Percentiles rank a stretch among this genome's conserved stretches.
phyloP scores from a whole-genome alignment of 2,888 invertebrate genomes.

The Anoplius nigerrimus region DNA sequence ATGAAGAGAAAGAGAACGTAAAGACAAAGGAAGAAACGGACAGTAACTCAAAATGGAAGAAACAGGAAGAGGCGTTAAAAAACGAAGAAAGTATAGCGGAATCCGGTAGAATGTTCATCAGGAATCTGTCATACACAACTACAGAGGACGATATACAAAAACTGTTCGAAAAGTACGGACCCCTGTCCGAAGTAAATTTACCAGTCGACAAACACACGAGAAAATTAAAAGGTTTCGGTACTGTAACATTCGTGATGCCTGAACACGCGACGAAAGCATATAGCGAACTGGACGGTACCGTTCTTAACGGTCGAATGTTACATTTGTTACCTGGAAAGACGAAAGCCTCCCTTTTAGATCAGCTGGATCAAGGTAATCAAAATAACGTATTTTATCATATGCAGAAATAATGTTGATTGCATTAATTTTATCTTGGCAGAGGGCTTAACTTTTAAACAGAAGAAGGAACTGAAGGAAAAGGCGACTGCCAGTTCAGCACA shows the following conservation, averaged over 20 bases:
- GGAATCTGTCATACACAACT: slow-evolving; percentile 92
- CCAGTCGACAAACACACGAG: slow-evolving; percentile 90
- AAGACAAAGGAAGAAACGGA: slow-evolving; percentile 52
- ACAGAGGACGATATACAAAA: slow-evolving; percentile 90
- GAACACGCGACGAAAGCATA: slow-evolving; percentile 96
- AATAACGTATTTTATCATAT: no score
- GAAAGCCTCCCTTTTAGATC: slow-evolving; percentile 75
- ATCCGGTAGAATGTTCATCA: slow-evolving; percentile 93
- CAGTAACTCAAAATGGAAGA: slow-evolving; percentile 78
- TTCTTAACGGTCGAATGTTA: slow-evolving; percentile 93
- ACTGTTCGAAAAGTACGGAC: slow-evolving; percentile 91
- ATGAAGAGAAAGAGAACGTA: slow-evolving; percentile 74
- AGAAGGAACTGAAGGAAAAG: slow-evolving; percentile 87
- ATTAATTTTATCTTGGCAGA: background rate
- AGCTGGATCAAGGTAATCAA: slow-evolving; percentile 61
- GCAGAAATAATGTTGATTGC: slow-evolving; percentile 52
- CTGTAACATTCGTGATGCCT: slow-evolving; percentile 94
- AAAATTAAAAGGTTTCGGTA: slow-evolving; percentile 94
- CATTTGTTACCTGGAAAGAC: slow-evolving; percentile 93
- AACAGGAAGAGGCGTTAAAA: slow-evolving; percentile 80
- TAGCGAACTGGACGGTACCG: slow-evolving; percentile 90
- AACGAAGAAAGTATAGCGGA: slow-evolving; percentile 89
- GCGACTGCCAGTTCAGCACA: slow-evolving; percentile 85
- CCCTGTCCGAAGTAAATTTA: slow-evolving; percentile 89
- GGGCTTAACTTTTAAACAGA: slow-evolving; percentile 85